Conservation (phyloP, 2,888 invertebrate species). For the Podabrus alpinus region DNA sequence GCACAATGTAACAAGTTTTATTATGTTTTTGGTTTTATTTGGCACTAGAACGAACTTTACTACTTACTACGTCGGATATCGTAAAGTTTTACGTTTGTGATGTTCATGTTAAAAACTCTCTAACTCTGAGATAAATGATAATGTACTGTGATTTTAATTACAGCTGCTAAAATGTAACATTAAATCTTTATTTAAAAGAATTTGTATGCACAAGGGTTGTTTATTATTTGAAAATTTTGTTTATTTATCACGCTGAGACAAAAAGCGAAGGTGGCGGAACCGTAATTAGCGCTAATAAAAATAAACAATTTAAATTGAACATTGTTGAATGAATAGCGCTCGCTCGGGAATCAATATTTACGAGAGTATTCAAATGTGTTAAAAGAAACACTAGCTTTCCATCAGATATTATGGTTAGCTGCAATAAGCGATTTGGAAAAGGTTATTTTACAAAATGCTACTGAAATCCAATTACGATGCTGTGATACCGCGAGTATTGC, state of each 20-base stretch:
- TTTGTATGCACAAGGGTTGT: background rate
- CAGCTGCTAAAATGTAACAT: background rate
- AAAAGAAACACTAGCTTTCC: no score
- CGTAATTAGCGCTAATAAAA: background rate
- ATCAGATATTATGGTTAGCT: no score
- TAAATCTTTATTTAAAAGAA: background rate
- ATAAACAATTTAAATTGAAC: background rate
- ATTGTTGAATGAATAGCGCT: background rate
- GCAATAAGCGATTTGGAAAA: no score
- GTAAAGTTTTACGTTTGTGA: constrained; percentile 15
- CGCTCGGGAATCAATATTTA: background rate
- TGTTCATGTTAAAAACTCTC: constrained; percentile 6
- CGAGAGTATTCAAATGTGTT: background rate
- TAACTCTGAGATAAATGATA: background rate
- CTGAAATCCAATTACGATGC: no score
- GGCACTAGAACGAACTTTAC: constrained; percentile 15
- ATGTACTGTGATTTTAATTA: background rate
- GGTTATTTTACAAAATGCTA: no score
- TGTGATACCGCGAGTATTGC: no score
- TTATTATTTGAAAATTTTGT: background rate
- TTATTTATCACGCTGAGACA: background rate
- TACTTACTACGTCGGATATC: constrained; percentile 11
- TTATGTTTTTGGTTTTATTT: constrained; percentile 24
- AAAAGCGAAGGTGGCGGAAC: background rate
- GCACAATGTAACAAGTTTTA: constrained; percentile 26